Percentiles rank a stretch among this genome's conserved stretches.
Evolutionary conservation across 2,797 vertebrate species (phyloP).

Genomic region (Aplochiton taeniatus): DNA sequence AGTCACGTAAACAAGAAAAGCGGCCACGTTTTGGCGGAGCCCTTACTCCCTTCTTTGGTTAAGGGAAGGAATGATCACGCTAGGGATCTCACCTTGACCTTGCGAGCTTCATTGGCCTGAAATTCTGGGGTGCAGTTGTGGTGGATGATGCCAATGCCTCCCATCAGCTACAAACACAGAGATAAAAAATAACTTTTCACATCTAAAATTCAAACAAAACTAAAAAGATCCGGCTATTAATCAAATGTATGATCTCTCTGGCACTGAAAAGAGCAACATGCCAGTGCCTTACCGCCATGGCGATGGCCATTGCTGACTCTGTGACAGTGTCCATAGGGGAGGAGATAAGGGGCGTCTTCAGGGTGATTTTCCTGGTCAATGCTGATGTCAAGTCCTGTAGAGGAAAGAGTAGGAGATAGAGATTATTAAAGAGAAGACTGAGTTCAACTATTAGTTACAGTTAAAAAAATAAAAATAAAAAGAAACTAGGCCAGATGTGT

Average conservation of each 20-base stretch:
- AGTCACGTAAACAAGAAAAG: too few relatives aligned
- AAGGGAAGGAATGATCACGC: not conserved
- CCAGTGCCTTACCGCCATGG: slow-evolving; percentile 85
- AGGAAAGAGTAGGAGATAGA: not conserved
- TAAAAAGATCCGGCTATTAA: not conserved
- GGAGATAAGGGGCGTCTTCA: slow-evolving; percentile 91
- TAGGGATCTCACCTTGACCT: slow-evolving; percentile 84
- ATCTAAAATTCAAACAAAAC: not conserved
- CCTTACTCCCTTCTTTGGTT: not conserved
- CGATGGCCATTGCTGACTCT: slow-evolving; percentile 93
- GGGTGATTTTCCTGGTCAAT: slow-evolving; percentile 88
- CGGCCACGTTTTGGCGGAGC: too few relatives aligned
- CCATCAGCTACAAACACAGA: slow-evolving; percentile 81
- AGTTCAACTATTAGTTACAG: too few relatives aligned
- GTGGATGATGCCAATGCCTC: slow-evolving; percentile 93
- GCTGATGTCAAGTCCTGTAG: slow-evolving; percentile 90
- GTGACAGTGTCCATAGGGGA: slow-evolving; percentile 97
- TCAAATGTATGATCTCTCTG: too few relatives aligned
- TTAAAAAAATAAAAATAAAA: too few relatives aligned
- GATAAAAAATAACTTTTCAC: not conserved
- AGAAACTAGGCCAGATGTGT: too few relatives aligned
- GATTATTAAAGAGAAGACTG: not conserved
- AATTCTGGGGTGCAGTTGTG: slow-evolving; percentile 97
- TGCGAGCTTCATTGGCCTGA: slow-evolving; percentile 92
- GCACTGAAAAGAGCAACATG: not conserved